Evolutionary conservation across 2,888 invertebrate genomes (phyloP).

Genomic region (Acrobasis suavella): DNA sequence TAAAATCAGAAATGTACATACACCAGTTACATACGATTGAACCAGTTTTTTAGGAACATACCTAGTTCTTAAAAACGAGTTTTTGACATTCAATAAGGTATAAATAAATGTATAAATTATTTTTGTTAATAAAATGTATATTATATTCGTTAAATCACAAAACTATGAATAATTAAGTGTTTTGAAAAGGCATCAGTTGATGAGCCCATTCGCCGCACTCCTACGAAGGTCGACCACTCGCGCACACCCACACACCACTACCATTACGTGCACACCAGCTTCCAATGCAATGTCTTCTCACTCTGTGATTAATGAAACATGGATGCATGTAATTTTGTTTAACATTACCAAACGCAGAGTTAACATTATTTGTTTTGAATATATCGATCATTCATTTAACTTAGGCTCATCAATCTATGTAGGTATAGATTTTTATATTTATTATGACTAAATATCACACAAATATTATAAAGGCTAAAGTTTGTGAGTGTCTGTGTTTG

Average conservation of each 20-base stretch:
- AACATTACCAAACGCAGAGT: neutral
- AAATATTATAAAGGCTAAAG: too few species aligned
- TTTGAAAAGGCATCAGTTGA: conserved; percentile 58
- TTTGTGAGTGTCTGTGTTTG: too few species aligned
- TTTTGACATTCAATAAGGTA: neutral
- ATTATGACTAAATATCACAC: too few species aligned
- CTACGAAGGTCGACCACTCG: conserved; percentile 67
- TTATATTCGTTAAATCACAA: neutral
- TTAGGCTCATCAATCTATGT: neutral
- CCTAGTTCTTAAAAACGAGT: neutral
- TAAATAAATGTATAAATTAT: neutral
- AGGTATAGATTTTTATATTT: neutral
- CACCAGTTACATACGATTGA: conserved; percentile 7
- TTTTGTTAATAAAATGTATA: neutral
- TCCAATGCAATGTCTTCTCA: conserved; percentile 13
- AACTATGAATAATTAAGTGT: conserved; percentile 52
- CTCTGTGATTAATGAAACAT: conserved; percentile 10
- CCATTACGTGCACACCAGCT: conserved; percentile 19
- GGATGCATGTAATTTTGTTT: conserved; percentile 8
- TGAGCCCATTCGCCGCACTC: conserved; percentile 67
- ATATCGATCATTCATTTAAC: neutral
- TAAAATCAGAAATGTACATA: conserved; percentile 9
- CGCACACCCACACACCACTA: conserved; percentile 51
- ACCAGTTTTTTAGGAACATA: neutral
- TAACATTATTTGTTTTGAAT: neutral